A percentile compares a stretch with the other conserved stretches of the same genome.
These are phyloP conservation scores for Ormyrus thymus DNA, from an alignment of 2,888 invertebrate genomes.

Conservation along the genomic window DNA sequence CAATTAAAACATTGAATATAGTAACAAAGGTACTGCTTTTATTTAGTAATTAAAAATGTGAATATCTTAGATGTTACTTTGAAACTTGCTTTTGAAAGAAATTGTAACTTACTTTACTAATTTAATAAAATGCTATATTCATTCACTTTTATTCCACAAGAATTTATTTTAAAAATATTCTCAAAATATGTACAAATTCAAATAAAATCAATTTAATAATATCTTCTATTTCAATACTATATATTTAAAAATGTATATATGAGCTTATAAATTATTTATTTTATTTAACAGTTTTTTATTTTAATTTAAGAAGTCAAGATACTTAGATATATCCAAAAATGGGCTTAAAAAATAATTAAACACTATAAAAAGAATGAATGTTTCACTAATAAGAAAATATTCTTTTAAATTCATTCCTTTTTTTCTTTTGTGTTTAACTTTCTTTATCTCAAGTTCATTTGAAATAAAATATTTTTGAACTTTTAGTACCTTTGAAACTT, in stretches of 20 bases:
- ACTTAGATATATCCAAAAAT: too few relatives aligned
- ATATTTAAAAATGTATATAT: too few relatives aligned
- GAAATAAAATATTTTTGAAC: not conserved
- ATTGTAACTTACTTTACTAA: not conserved
- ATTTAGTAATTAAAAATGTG: not conserved
- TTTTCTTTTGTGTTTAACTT: not conserved
- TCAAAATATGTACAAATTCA: not conserved
- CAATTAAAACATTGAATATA: constrained; percentile 17
- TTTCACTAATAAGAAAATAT: too few relatives aligned
- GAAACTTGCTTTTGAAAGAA: not conserved
- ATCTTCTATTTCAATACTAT: too few relatives aligned
- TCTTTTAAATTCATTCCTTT: too few relatives aligned
- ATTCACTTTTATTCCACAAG: constrained; percentile 54
- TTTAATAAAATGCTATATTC: constrained; percentile 63
- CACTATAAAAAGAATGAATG: too few relatives aligned
- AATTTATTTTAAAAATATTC: not conserved
- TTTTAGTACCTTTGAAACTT: constrained; percentile 79
- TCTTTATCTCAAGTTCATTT: not conserved
- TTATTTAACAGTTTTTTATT: too few relatives aligned
- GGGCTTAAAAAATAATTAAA: too few relatives aligned
- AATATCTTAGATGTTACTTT: constrained; percentile 7
- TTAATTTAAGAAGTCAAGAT: too few relatives aligned
- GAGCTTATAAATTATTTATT: too few relatives aligned
- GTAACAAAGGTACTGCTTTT: not conserved
- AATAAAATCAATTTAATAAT: too few relatives aligned